phyloP scores from a whole-genome alignment of 2,113 vertebrate species.

The Triplophysa tibetana region DNA sequence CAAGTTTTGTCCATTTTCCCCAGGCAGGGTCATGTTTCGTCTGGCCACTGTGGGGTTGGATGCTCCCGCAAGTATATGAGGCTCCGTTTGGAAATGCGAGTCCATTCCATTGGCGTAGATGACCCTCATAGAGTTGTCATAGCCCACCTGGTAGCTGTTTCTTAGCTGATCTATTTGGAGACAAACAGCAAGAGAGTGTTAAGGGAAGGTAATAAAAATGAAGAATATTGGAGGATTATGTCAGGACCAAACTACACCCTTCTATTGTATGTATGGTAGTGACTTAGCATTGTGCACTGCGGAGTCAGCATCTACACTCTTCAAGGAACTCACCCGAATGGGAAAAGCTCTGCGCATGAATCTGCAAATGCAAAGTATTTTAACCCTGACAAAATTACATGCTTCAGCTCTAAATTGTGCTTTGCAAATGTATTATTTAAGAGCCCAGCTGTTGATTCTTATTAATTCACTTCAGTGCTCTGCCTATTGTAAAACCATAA shows the following conservation, averaged over 20 bases:
- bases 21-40: conserved; percentile 95
- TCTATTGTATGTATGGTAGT: not conserved
- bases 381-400: not conserved
- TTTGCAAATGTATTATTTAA: conserved; percentile 22
- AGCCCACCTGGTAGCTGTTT: conserved; percentile 95
- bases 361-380: not conserved
- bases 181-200: not conserved
- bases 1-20: conserved; percentile 93
- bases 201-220: not conserved
- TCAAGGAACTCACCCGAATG: too few relatives aligned
- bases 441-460: conserved; percentile 7
- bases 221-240: not conserved
- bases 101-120: conserved; percentile 95
- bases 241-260: not conserved
- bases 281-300: not conserved
- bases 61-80: conserved; percentile 90
- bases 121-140: conserved; percentile 90
- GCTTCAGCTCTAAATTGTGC: conserved; percentile 9
- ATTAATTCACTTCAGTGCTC: conserved; percentile 24
- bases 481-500: conserved; percentile 40
- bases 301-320: too few relatives aligned
- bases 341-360: not conserved
- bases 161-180: conserved; percentile 85
- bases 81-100: conserved; percentile 93
- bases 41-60: conserved; percentile 93